A percentile compares a stretch with the other conserved stretches of the same genome.
Conservation (phyloP, 2,797 vertebrate species). For the Helostoma temminkii region DNA sequence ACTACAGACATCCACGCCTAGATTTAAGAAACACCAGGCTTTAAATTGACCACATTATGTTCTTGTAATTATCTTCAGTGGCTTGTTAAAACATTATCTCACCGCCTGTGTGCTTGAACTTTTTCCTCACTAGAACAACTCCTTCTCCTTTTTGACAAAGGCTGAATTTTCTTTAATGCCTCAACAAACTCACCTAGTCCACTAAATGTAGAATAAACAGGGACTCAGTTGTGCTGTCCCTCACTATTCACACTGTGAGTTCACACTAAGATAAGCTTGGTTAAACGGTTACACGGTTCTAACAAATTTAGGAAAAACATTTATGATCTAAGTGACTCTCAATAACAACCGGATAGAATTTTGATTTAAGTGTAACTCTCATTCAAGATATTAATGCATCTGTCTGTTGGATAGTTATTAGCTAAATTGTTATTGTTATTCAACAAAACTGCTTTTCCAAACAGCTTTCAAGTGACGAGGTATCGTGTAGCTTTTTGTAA, state of each 20-base stretch:
- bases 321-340: too few species aligned
- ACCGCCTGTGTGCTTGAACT: constrained; percentile 39
- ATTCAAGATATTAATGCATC: too few species aligned
- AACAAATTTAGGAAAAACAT: too few species aligned
- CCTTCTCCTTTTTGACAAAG: background rate
- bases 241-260: constrained; percentile 35
- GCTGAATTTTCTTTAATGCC: background rate
- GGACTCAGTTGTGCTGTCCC: constrained; percentile 1
- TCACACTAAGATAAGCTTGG: constrained; percentile 9
- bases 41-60: constrained; percentile 30
- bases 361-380: too few species aligned
- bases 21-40: constrained; percentile 41
- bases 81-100: constrained; percentile 66
- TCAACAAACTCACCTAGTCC: constrained; percentile 10
- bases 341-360: too few species aligned
- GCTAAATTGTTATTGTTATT: too few species aligned
- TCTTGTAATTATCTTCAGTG: constrained; percentile 52
- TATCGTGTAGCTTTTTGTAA: too few species aligned
- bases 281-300: background rate
- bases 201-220: constrained; percentile 3
- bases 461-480: background rate
- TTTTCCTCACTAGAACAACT: constrained; percentile 2
- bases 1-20: constrained; percentile 57
- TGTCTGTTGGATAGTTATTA: too few species aligned
- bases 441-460: too few species aligned